These are phyloP conservation scores for Alouatta palliata DNA, from an alignment of 2,113 vertebrate genomes.

Conservation along the genomic window DNA sequence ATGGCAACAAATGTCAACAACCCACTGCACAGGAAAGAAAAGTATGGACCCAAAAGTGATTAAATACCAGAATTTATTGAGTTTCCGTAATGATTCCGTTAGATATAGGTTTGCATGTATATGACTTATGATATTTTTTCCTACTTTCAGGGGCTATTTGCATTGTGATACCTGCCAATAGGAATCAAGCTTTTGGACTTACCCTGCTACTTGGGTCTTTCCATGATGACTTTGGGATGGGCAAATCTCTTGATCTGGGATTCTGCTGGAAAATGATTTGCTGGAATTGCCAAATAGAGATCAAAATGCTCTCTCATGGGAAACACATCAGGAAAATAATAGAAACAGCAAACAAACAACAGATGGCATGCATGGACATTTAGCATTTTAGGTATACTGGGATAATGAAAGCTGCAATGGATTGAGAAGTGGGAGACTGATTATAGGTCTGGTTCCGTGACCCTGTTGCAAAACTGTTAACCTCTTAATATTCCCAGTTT, in stretches of 20 bases:
- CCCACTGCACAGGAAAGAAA: background rate
- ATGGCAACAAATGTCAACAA: background rate
- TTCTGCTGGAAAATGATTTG: background rate
- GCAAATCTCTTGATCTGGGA: background rate
- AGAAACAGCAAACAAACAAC: background rate
- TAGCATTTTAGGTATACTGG: background rate
- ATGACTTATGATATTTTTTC: background rate
- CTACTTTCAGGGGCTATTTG: background rate
- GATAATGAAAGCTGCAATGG: no score
- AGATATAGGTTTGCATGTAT: background rate
- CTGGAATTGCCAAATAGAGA: background rate
- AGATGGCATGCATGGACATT: rapidly evolving
- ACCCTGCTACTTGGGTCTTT: background rate
- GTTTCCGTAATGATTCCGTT: background rate
- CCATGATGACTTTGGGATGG: background rate
- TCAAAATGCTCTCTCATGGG: background rate
- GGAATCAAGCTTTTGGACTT: background rate
- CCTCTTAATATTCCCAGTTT: background rate
- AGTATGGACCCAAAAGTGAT: background rate
- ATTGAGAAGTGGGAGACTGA: background rate
- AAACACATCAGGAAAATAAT: background rate
- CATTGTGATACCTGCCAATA: background rate
- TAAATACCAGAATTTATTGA: background rate
- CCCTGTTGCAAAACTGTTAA: background rate
- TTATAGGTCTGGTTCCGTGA: background rate